Percentiles rank a stretch among this genome's conserved stretches.
Evolutionary conservation across 1,140 invertebrate species (phyloP).

Genomic region (Philopotamus ludificatus): DNA sequence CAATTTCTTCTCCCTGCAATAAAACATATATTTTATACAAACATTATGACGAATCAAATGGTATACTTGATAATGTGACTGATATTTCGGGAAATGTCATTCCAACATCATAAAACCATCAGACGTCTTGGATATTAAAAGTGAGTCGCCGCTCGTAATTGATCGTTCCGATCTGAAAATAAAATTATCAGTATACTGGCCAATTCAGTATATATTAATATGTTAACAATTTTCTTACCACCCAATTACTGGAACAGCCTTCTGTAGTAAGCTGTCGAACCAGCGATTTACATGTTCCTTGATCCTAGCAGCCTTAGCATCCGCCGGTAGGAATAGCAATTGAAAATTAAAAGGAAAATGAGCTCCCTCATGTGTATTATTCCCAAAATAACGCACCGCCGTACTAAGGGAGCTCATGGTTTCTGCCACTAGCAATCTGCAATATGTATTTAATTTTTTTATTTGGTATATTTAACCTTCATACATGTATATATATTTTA

Average conservation of each 20-base stretch:
- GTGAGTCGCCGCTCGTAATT: conserved; percentile 50
- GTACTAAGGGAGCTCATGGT: conserved; percentile 54
- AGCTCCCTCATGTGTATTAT: conserved; percentile 51
- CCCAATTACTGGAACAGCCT: conserved; percentile 48
- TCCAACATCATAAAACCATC: conserved; percentile 64
- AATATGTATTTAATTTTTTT: conserved; percentile 21
- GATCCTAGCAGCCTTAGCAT: conserved; percentile 45
- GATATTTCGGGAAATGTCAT: conserved; percentile 65
- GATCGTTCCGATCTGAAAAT: conserved; percentile 55
- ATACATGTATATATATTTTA: background rate
- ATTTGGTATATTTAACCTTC: background rate
- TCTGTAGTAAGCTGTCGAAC: conserved; percentile 48
- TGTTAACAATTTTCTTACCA: conserved; percentile 44
- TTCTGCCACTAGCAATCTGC: conserved; percentile 58
- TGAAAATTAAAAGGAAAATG: conserved; percentile 65
- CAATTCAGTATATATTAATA: background rate
- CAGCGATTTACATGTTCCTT: conserved; percentile 46
- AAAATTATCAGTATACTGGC: background rate
- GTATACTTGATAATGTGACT: conserved; percentile 66
- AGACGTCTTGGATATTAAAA: conserved; percentile 51
- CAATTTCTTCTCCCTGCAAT: conserved; percentile 74
- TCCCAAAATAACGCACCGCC: conserved; percentile 59
- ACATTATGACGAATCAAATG: conserved; percentile 5
- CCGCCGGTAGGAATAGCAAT: conserved; percentile 43
- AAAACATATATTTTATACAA: background rate